Conservation (phyloP, 2,888 invertebrate genomes). For the Dasysyrphus tricinctus region DNA sequence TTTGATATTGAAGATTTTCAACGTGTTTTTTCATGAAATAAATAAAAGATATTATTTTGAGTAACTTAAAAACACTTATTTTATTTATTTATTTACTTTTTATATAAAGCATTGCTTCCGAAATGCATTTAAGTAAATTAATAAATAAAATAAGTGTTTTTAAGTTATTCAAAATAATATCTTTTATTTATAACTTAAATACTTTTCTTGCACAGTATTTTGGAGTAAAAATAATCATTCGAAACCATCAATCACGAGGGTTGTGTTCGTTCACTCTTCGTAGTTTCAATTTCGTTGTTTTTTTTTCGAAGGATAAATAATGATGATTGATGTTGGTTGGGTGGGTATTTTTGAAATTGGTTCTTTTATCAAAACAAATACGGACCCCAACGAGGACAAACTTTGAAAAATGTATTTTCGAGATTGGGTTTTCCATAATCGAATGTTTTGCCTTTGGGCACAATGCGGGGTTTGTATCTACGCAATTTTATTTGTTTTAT, state of each 20-base stretch:
- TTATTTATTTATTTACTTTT: no score
- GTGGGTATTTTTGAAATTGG: slow-evolving; percentile 23
- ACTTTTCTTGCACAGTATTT: background rate
- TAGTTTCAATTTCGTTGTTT: slow-evolving; percentile 14
- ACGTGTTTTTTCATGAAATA: no score
- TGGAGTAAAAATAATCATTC: background rate
- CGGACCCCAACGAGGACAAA: background rate
- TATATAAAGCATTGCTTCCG: no score
- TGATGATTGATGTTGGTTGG: slow-evolving; percentile 46
- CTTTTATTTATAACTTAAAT: no score
- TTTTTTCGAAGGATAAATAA: slow-evolving; percentile 44
- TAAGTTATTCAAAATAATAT: no score
- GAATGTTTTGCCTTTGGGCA: background rate
- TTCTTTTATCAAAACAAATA: slow-evolving; percentile 19
- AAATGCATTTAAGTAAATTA: no score
- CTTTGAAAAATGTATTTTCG: slow-evolving; percentile 3
- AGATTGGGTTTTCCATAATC: slow-evolving; percentile 2
- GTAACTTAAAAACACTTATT: no score
- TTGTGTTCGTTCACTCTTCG: slow-evolving; percentile 18
- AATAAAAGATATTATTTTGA: no score
- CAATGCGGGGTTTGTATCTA: background rate
- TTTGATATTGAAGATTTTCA: no score
- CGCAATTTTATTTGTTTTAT: no score
- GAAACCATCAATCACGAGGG: slow-evolving; percentile 52
- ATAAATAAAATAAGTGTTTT: no score